phyloP scores from a whole-genome alignment of 2,113 vertebrate genomes.

The Brienomyrus longianalis region DNA sequence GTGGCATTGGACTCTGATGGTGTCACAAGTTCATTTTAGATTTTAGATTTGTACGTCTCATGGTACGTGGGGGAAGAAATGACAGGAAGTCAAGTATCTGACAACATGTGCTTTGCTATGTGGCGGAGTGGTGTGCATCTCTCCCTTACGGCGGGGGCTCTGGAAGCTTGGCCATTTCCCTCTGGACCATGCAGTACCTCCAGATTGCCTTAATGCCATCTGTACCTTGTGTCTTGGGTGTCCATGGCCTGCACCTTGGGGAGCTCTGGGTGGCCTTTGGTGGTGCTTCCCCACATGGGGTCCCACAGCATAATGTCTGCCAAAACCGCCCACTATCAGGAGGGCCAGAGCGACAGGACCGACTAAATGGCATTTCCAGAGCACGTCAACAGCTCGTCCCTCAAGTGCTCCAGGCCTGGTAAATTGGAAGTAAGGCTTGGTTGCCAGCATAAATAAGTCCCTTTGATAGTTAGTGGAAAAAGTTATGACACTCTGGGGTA shows the following conservation, averaged over 20 bases:
- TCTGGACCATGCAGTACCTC: slow-evolving; percentile 46
- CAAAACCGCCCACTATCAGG: slow-evolving; percentile 59
- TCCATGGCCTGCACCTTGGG: slow-evolving; percentile 32
- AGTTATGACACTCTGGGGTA: slow-evolving; percentile 96
- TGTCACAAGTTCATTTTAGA: neutral
- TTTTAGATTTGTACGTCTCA: slow-evolving; percentile 18
- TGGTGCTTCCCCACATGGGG: neutral
- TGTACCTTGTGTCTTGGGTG: slow-evolving; percentile 51
- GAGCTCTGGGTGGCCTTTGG: slow-evolving; percentile 24
- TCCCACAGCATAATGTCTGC: slow-evolving; percentile 36
- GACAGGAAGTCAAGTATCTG: slow-evolving; percentile 21
- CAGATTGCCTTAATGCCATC: slow-evolving; percentile 56
- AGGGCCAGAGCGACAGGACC: slow-evolving; percentile 62
- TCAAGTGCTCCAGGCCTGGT: slow-evolving; percentile 80
- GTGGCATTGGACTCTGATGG: neutral
- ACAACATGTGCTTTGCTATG: slow-evolving; percentile 25
- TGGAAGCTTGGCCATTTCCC: slow-evolving; percentile 42
- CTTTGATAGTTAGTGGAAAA: slow-evolving; percentile 98
- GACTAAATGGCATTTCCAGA: slow-evolving; percentile 82
- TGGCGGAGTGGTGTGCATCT: slow-evolving; percentile 13
- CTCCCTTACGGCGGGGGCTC: slow-evolving; percentile 40
- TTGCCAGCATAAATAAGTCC: slow-evolving; percentile 99
- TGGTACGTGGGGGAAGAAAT: slow-evolving; percentile 21
- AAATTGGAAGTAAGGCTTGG: slow-evolving; percentile 96
- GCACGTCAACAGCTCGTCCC: slow-evolving; percentile 77